Evolutionary conservation across 2,113 vertebrate genomes (phyloP), one percentile per base, ranked within the genome.

Genomic region (Oophaga pumilio): DNA sequence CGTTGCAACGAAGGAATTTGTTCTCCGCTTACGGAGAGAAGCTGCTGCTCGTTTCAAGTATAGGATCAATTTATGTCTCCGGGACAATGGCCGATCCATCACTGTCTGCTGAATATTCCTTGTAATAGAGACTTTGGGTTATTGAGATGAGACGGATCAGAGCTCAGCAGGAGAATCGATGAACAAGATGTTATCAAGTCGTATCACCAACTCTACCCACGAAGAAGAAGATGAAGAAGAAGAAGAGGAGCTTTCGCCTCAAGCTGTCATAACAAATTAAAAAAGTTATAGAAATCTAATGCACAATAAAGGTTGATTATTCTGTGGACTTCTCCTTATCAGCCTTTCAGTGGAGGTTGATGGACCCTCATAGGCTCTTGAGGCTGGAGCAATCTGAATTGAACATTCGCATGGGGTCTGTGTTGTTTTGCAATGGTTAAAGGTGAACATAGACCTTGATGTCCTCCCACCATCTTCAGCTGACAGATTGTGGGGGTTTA

Each of bases 171-270:
- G 59, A 49, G 73, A 49, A 66, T 85, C 85, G 10, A 78, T 64
- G 50, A 79, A 66, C 59, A 78, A 86, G 74, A 79, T 68, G 76
- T 85, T 62, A 76, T 85, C 13, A 17, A 57, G 26, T 26, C 7
- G 1, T 13, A 43, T 26, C 84, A 62, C 53, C 53, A 56, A 0
- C 60, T 9, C 20, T 15, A 2, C 22, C 53, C 50, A 20, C 49
- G 0, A 2, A 22, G 20, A 56, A 22, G 84, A 15, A 57, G 28
- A 56, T 7, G 53, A 56, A 13, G 12, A 56, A 13, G 53, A 56
- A 13, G 12, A 56, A 13, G 17, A 33, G 10, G 69, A 43, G 26
- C 15, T 15, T 22, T 28, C 26, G 6, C 24, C 26, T 15, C 14
- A 6, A 68, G 12, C 24, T 33, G 26, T 28, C 24, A 69, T 8